Percentiles rank a stretch among this genome's conserved stretches.
Evolutionary conservation across 2,888 invertebrate genomes (phyloP).

Genomic region (Dexiosoma caninum): DNA sequence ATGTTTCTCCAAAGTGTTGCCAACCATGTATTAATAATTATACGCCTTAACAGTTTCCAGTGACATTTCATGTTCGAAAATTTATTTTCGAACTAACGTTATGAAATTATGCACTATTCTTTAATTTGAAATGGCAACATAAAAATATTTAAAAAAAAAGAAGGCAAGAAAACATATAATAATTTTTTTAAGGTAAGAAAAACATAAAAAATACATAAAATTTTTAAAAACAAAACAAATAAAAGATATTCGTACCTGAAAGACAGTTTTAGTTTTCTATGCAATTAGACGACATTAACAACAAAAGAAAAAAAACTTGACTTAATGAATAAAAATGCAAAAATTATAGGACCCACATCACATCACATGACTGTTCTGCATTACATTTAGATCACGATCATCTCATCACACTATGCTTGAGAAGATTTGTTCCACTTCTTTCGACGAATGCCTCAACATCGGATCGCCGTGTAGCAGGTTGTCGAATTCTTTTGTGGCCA

Average conservation of each 20-base stretch:
- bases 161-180: neutral
- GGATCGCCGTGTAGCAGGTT: constrained; percentile 37
- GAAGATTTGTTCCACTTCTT: constrained; percentile 71
- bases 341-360: neutral
- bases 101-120: too few relatives aligned
- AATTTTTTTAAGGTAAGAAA: neutral
- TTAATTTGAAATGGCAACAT: too few relatives aligned
- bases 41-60: too few relatives aligned
- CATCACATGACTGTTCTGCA: neutral
- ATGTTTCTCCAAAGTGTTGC: too few relatives aligned
- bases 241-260: neutral
- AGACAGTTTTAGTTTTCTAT: neutral
- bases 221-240: constrained; percentile 1
- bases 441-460: neutral
- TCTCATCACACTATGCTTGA: constrained; percentile 70
- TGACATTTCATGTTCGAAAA: too few relatives aligned
- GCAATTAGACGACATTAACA: constrained; percentile 16
- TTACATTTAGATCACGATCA: constrained; percentile 1
- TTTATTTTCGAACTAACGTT: too few relatives aligned
- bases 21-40: too few relatives aligned
- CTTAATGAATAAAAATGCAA: constrained; percentile 22
- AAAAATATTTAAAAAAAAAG: too few relatives aligned
- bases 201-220: constrained; percentile 6
- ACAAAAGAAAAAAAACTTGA: too few relatives aligned
- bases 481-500: constrained; percentile 70